These are phyloP conservation scores for Rugalucina vietnamica DNA, from an alignment of 2,888 invertebrate species.

Conservation along the genomic window DNA sequence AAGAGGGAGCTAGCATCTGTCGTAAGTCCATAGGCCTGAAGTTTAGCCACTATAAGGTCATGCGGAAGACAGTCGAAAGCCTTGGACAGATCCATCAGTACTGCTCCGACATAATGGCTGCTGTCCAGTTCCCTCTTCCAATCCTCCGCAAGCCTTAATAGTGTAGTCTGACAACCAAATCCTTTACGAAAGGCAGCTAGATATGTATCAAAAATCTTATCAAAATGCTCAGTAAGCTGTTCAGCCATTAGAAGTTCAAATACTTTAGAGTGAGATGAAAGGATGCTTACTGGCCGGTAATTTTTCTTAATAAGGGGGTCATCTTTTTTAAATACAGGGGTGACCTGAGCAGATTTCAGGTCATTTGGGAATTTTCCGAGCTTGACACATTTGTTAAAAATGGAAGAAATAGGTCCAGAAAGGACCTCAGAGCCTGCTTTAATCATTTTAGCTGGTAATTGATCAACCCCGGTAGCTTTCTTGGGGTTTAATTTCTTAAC, in stretches of 20 bases:
- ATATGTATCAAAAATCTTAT: background rate
- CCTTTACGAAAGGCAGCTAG: background rate
- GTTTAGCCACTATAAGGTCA: background rate
- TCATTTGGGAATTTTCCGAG: background rate
- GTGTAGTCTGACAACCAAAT: constrained; percentile 5
- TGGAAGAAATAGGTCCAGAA: background rate
- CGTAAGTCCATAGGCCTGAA: constrained; percentile 15
- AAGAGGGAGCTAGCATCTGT: no score
- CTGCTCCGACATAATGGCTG: background rate
- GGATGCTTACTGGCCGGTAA: background rate
- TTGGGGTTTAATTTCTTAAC: background rate
- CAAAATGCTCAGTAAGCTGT: background rate
- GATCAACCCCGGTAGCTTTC: constrained; percentile 1
- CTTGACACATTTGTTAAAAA: background rate
- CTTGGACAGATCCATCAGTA: constrained; percentile 8
- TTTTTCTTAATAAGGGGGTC: background rate
- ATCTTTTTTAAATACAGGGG: background rate
- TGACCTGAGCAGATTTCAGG: background rate
- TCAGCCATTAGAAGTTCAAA: background rate
- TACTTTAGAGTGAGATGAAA: background rate
- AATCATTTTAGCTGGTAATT: background rate
- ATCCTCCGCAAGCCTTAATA: no score
- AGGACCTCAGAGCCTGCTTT: background rate
- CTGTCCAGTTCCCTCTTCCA: background rate
- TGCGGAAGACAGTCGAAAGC: constrained; percentile 14